Evolutionary conservation across 1,140 invertebrate species (phyloP), one percentile per base, ranked within the genome.

Genomic region (Papilio polytes): DNA sequence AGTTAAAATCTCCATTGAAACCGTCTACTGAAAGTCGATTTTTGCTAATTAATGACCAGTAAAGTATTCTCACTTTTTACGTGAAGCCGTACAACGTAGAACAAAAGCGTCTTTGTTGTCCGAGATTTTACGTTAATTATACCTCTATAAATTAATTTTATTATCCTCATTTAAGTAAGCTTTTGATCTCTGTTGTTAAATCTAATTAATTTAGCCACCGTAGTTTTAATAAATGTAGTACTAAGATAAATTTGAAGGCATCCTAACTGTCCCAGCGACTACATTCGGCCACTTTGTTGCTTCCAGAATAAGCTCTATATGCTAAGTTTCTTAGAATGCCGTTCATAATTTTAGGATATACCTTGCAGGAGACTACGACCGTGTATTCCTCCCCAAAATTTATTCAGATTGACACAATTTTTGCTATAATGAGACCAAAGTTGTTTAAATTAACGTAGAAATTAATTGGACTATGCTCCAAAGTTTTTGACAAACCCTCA

Each of bases 81-180:
- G 74, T 76, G 13, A 26, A 76, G 74, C 53, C 48, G n/a, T 48
- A 76, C n/a, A 46, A 53, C 26, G 74, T 18, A 15, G 74, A 76
- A 76, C 74, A 76, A 76, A 76, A 22, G 74, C 20, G 46, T 76
- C 74, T 53, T 76, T 76, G 74, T 76, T 76, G 74, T 76, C 46
- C 20, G 46, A 22, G 74, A 76, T 51, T 76, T 46, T 48, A 22
- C 59, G 41, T 83, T 88, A 88, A 89, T 87, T 87, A 85, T 82
- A 77, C 70, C 36, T 44, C 78, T 53, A 85, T 88, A 87, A 89
- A 88, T 89, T 86, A 86, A 85, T 87, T 86, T 86, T 88, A 88
- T 85, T 80, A 80, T 72, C 56, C 80, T 84, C 80, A 76, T 86
- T 86, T 83, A 78, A 77, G 78, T 36, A 83, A 88, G 70, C 81